phyloP scores from a whole-genome alignment of 2,888 invertebrate species.

The Ceramica pisi region DNA sequence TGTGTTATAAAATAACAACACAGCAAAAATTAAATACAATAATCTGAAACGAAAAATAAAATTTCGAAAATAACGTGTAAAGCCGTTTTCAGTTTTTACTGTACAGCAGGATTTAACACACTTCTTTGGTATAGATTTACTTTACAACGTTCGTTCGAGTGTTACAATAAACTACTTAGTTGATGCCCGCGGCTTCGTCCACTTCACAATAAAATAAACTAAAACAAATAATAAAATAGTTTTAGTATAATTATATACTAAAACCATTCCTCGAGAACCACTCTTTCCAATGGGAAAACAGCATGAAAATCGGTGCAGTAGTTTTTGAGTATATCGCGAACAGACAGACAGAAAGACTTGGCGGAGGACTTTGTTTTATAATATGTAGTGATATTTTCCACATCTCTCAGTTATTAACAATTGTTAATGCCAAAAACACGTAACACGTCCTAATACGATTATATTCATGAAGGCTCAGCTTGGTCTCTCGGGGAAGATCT shows the following conservation, averaged over 20 bases:
- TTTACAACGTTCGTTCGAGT: background rate
- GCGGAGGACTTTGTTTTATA: too few relatives aligned
- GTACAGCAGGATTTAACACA: background rate
- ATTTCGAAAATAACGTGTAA: background rate
- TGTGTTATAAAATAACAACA: background rate
- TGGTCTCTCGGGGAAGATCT: constrained; percentile 62
- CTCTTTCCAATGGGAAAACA: too few relatives aligned
- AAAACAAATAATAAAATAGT: too few relatives aligned
- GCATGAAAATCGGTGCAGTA: too few relatives aligned
- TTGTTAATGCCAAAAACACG: constrained; percentile 22
- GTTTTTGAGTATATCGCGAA: too few relatives aligned
- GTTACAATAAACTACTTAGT: background rate
- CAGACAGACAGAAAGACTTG: too few relatives aligned
- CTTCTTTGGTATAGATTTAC: background rate
- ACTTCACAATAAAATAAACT: too few relatives aligned
- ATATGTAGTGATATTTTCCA: background rate
- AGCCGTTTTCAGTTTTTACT: background rate
- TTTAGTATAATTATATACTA: too few relatives aligned
- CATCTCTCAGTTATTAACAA: constrained; percentile 1
- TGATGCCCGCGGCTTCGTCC: too few relatives aligned
- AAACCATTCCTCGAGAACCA: too few relatives aligned
- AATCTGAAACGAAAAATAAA: background rate
- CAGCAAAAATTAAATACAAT: too few relatives aligned
- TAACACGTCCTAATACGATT: constrained; percentile 20
- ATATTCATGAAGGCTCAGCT: constrained; percentile 56